These are phyloP conservation scores for Camponotus pennsylvanicus DNA, from an alignment of 1,140 invertebrate genomes.

Conservation along the genomic window DNA sequence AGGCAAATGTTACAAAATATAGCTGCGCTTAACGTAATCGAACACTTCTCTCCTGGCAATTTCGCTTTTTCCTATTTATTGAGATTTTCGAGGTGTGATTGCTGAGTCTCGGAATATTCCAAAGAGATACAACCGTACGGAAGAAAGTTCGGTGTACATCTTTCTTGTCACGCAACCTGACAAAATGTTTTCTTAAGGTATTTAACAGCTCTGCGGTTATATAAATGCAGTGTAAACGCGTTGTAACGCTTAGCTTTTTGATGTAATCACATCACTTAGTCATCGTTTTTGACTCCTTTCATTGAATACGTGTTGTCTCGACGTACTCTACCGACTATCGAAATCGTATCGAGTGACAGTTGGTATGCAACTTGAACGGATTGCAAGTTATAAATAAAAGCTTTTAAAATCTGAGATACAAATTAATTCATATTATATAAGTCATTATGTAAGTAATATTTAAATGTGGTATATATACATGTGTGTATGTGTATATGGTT, in stretches of 20 bases:
- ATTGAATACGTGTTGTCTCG: not conserved
- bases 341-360: constrained; percentile 34
- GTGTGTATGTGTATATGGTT: not conserved
- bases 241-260: constrained; percentile 49
- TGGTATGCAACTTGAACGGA: constrained; percentile 1
- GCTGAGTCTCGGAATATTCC: not conserved
- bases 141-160: constrained; percentile 68
- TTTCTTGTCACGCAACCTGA: constrained; percentile 63
- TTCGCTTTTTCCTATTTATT: constrained; percentile 12
- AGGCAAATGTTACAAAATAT: constrained; percentile 29
- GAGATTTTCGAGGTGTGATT: not conserved
- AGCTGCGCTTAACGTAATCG: not conserved
- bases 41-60: not conserved
- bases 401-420: constrained; percentile 20
- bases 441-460: constrained; percentile 36
- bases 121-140: constrained; percentile 2
- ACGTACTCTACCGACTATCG: constrained; percentile 8
- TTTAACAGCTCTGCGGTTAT: constrained; percentile 26
- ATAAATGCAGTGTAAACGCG: constrained; percentile 48
- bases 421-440: constrained; percentile 48
- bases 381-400: constrained; percentile 28
- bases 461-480: not conserved
- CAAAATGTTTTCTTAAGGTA: constrained; percentile 66
- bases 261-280: constrained; percentile 58
- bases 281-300: constrained; percentile 41